Evolutionary conservation across 2,797 vertebrate genomes (phyloP), one percentile per base, ranked within the genome.

Genomic region (Clarias platycephalus): DNA sequence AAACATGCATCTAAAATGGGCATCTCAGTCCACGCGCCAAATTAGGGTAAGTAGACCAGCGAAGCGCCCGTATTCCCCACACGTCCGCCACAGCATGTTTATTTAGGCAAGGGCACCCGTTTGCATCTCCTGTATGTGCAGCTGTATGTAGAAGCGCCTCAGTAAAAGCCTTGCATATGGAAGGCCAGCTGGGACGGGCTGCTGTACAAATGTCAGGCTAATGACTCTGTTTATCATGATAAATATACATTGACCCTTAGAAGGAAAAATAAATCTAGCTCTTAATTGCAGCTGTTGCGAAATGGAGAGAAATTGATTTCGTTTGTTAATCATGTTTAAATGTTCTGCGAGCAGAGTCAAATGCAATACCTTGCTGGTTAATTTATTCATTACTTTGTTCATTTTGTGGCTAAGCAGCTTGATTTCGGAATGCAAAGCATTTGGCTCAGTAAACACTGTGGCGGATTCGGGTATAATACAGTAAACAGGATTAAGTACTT

Each of bases 11-110:
- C 91, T 91, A 90, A 90, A 91, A 91, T 92, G 91, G 94, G 93
- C 94, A 83, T 89, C 92, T 94, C 95, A 96, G 95, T 94, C 92
- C 93, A 94, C 95, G 95, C 92, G 91, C 93, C 91, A 96, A 96
- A 94, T 92, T 94, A 83, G 94, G 95, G 95, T 96, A 94, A 96
- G 95, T 96, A 95, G 90, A 89, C 89, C 88, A 84, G 83, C 87
- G 74, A 66, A 87, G 89, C 64, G 83, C 85, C 75, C 86, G 84
- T 87, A 83, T 89, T 89, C 87, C 86, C 86, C 87, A 88, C 85
- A 86, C 80, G 80, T 87, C 86, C 81, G 86, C 88, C 86, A 87
- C 87, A 88, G 85, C 86, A 86, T 91, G 88, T 91, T 91, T 92
- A 88, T 88, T 88, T 88, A 89, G 89, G 87, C 87, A 89, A 89